Evolutionary conservation across 2,797 vertebrate genomes (phyloP).

Genomic region (Schizopygopsis malacanthus): DNA sequence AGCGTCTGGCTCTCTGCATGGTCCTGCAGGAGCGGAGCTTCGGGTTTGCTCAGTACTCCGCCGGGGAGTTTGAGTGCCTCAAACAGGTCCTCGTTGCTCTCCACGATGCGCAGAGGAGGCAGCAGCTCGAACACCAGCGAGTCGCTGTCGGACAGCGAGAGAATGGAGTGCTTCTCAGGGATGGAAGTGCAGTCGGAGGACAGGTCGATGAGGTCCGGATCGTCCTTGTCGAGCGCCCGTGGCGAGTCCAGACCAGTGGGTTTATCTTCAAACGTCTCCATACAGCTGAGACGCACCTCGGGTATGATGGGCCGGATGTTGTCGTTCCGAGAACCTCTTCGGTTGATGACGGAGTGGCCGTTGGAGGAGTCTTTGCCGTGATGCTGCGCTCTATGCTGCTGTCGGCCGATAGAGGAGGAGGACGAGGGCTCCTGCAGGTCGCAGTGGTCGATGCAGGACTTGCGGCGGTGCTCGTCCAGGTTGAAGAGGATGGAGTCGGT

Average conservation of each 20-base stretch:
- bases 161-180: constrained; percentile 91
- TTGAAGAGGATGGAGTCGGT: constrained; percentile 96
- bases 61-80: constrained; percentile 69
- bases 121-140: constrained; percentile 94
- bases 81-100: constrained; percentile 93
- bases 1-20: constrained; percentile 78
- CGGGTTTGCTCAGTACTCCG: constrained; percentile 61
- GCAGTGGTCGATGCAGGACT: constrained; percentile 97
- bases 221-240: constrained; percentile 79
- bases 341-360: constrained; percentile 73
- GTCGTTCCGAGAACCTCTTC: constrained; percentile 65
- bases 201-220: constrained; percentile 94
- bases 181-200: constrained; percentile 96
- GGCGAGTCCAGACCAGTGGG: constrained; percentile 76
- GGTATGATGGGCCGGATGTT: constrained; percentile 88
- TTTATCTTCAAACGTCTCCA: constrained; percentile 93
- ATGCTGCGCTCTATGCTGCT: constrained; percentile 65
- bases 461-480: constrained; percentile 93
- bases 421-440: constrained; percentile 82
- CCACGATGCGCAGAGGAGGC: constrained; percentile 94
- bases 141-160: constrained; percentile 95
- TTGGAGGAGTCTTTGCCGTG: constrained; percentile 79
- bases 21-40: constrained; percentile 86
- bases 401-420: constrained; percentile 65
- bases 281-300: constrained; percentile 95